phyloP scores from a whole-genome alignment of 2,888 invertebrate genomes.

The Eucriotettix oculatus region DNA sequence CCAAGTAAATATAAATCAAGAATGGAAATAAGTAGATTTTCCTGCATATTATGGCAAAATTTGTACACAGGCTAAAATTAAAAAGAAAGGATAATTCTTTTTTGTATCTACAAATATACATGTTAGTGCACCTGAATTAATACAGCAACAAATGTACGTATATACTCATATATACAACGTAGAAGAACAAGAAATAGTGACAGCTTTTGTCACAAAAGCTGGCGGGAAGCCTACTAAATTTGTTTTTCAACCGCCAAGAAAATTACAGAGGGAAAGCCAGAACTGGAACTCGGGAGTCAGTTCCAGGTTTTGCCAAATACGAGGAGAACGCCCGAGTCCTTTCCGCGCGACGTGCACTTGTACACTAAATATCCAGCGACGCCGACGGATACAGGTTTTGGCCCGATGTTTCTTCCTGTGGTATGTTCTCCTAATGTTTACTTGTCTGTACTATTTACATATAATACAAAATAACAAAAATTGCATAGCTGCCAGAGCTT shows the following conservation, averaged over 20 bases:
- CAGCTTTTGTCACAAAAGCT: too few species aligned
- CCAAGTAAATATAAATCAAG: constrained; percentile 9
- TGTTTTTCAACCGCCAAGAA: too few species aligned
- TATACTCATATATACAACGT: not conserved
- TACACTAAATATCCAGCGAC: too few species aligned
- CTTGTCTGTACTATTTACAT: not conserved
- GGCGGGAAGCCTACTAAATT: too few species aligned
- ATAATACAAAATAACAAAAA: not conserved
- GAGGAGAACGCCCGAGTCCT: too few species aligned
- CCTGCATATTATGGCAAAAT: constrained; percentile 7
- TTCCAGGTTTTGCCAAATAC: too few species aligned
- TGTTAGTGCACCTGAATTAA: constrained; percentile 1
- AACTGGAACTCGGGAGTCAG: too few species aligned
- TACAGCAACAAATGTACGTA: not conserved
- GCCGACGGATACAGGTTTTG: not conserved
- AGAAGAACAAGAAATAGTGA: too few species aligned
- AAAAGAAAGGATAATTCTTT: constrained; percentile 3
- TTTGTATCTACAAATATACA: constrained; percentile 12
- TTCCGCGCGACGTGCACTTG: too few species aligned
- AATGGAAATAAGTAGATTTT: constrained; percentile 3
- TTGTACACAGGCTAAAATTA: constrained; percentile 10
- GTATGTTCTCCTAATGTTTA: constrained; percentile 1
- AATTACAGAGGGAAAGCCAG: too few species aligned
- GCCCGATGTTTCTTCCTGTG: constrained; percentile 7
- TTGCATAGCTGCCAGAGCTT: not conserved